Evolutionary conservation across 2,888 invertebrate genomes (phyloP).

Genomic region (Dascillus cervinus): DNA sequence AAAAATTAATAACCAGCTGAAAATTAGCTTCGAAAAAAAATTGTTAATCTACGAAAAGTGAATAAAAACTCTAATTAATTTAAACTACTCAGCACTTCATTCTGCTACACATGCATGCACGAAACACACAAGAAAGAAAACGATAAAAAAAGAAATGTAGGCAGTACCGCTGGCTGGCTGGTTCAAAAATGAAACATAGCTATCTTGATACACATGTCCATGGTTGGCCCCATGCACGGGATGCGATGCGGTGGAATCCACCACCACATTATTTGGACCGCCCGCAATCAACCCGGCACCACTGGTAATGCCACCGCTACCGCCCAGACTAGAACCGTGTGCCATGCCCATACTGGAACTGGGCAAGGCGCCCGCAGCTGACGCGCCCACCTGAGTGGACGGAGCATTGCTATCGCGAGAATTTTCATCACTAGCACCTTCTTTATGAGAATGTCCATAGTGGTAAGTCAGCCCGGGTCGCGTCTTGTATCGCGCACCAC

Average conservation of each 20-base stretch:
- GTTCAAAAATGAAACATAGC: slow-evolving; percentile 60
- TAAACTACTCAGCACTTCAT: slow-evolving; percentile 7
- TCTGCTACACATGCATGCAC: slow-evolving; percentile 36
- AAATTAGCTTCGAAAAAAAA: too few relatives aligned
- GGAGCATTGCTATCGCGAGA: slow-evolving; percentile 41
- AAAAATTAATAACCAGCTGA: too few relatives aligned
- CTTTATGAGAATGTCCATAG: slow-evolving; percentile 84
- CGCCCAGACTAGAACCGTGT: slow-evolving; percentile 9
- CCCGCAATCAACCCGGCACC: slow-evolving; percentile 13
- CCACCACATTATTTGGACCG: slow-evolving; percentile 24
- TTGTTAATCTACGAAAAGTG: neutral
- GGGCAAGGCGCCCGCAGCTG: slow-evolving; percentile 11
- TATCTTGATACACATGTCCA: slow-evolving; percentile 55
- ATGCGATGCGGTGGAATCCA: slow-evolving; percentile 25
- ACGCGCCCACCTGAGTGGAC: slow-evolving; percentile 27
- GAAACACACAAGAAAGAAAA: slow-evolving; percentile 27
- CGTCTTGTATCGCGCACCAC: slow-evolving; percentile 94
- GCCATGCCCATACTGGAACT: slow-evolving; percentile 9
- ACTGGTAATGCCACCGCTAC: slow-evolving; percentile 11
- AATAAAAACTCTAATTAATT: neutral
- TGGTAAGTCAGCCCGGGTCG: slow-evolving; percentile 93
- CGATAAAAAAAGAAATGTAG: slow-evolving; percentile 32
- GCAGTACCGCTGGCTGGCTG: slow-evolving; percentile 48
- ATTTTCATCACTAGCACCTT: slow-evolving; percentile 47
- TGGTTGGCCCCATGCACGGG: slow-evolving; percentile 28